Conservation (phyloP, 2,797 vertebrate species). For the Aselliscus stoliczkanus region DNA sequence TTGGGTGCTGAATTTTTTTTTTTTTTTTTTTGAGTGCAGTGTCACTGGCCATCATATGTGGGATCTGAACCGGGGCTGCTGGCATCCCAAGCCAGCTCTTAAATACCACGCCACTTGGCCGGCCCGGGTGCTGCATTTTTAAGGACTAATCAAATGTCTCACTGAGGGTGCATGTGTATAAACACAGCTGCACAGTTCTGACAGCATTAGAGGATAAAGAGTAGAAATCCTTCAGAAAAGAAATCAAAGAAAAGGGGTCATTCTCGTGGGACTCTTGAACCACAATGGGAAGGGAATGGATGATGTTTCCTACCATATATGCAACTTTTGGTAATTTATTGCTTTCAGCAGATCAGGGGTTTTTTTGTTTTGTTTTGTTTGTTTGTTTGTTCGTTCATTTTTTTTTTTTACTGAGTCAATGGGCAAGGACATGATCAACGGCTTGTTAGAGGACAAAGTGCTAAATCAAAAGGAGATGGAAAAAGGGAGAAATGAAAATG, state of each 20-base stretch:
- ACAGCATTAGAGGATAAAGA: background rate
- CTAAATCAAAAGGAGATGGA: background rate
- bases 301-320: background rate
- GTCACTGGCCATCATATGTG: too few relatives aligned
- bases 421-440: background rate
- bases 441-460: background rate
- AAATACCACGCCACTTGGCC: too few relatives aligned
- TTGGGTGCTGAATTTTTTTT: background rate
- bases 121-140: background rate
- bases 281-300: background rate
- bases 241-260: background rate
- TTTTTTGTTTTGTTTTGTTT: too few relatives aligned
- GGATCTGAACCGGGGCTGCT: too few relatives aligned
- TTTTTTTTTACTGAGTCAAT: background rate
- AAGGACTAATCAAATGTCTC: background rate
- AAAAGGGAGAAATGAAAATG: background rate
- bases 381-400: too few relatives aligned
- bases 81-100: too few relatives aligned
- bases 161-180: background rate
- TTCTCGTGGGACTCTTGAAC: background rate
- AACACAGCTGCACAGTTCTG: background rate
- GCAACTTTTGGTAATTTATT: background rate
- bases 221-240: background rate
- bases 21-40: too few relatives aligned
- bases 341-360: background rate